A percentile compares a stretch with the other conserved stretches of the same genome.
These are phyloP conservation scores for Meriones unguiculatus DNA, from an alignment of 2,113 vertebrate genomes.

Conservation along the genomic window DNA sequence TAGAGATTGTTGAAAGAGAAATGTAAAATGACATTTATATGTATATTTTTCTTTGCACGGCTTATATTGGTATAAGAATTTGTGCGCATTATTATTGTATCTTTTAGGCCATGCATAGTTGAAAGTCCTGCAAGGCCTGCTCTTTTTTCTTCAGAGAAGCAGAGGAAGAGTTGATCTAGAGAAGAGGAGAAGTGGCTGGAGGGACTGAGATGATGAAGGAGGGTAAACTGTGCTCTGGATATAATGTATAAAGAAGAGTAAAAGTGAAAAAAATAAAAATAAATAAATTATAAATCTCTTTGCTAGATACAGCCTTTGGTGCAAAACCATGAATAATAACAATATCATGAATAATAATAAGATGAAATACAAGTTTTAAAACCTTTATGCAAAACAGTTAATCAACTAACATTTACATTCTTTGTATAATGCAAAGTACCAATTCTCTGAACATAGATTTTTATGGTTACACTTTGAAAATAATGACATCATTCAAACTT, in stretches of 20 bases:
- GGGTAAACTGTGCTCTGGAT: neutral
- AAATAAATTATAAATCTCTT: slow-evolving; percentile 48
- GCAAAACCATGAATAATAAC: slow-evolving; percentile 27
- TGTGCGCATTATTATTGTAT: neutral
- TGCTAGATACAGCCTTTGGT: neutral
- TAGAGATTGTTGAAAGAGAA: neutral
- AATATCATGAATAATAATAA: slow-evolving; percentile 32
- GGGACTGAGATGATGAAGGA: neutral
- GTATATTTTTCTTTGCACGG: slow-evolving; percentile 4
- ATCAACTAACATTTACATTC: slow-evolving; percentile 57
- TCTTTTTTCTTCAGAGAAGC: neutral
- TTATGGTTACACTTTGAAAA: slow-evolving; percentile 73
- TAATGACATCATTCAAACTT: slow-evolving; percentile 66
- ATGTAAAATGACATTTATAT: slow-evolving; percentile 1
- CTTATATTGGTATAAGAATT: neutral
- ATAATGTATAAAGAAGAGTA: neutral
- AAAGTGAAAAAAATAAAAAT: neutral
- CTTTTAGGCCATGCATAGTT: neutral
- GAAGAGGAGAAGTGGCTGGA: neutral
- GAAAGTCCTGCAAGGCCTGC: neutral
- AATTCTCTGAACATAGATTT: slow-evolving; percentile 66
- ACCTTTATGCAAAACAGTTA: slow-evolving; percentile 58
- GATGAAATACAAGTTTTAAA: slow-evolving; percentile 39
- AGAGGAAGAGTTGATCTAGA: neutral
- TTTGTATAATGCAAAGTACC: slow-evolving; percentile 44